Percentiles rank a stretch among this genome's conserved stretches.
phyloP scores from a whole-genome alignment of 35 echinoderm and acorn worm species.

The Chiridota heheva region DNA sequence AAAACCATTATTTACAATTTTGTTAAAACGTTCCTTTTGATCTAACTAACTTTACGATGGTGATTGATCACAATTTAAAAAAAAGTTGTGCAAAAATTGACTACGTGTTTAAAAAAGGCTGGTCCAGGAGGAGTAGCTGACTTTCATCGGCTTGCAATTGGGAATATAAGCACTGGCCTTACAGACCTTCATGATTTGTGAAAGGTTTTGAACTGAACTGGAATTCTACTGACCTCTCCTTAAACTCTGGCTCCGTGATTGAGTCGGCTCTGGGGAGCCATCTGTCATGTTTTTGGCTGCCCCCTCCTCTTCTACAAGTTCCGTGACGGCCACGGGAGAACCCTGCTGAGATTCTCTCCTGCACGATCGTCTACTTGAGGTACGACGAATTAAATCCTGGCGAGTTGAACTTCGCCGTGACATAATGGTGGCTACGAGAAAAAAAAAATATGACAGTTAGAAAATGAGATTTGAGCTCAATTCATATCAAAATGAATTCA shows the following conservation, averaged over 20 bases:
- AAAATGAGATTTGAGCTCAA: neutral
- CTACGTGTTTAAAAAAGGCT: too few species aligned
- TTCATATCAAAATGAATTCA: neutral
- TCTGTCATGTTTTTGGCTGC: constrained; percentile 23
- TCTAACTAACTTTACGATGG: too few species aligned
- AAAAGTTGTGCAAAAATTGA: too few species aligned
- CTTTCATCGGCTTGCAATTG: too few species aligned
- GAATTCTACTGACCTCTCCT: constrained; percentile 48
- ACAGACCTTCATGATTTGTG: too few species aligned
- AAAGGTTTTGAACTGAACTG: constrained; percentile 3
- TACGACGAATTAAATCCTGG: constrained; percentile 44
- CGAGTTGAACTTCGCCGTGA: constrained; percentile 63
- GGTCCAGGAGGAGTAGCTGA: too few species aligned
- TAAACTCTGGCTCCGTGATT: constrained; percentile 42
- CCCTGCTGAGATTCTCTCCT: constrained; percentile 38
- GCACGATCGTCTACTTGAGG: constrained; percentile 48
- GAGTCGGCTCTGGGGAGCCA: constrained; percentile 13
- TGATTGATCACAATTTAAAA: too few species aligned
- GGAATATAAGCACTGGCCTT: neutral
- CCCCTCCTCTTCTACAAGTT: constrained; percentile 28
- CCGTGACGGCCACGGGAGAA: constrained; percentile 13
- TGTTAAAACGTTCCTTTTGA: too few species aligned
- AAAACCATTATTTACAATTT: too few species aligned
- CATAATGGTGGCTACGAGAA: constrained; percentile 68
- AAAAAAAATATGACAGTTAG: neutral